Base-by-base conservation (phyloP, 2,113 vertebrate species). In the Setophaga kirtlandii region DNA sequence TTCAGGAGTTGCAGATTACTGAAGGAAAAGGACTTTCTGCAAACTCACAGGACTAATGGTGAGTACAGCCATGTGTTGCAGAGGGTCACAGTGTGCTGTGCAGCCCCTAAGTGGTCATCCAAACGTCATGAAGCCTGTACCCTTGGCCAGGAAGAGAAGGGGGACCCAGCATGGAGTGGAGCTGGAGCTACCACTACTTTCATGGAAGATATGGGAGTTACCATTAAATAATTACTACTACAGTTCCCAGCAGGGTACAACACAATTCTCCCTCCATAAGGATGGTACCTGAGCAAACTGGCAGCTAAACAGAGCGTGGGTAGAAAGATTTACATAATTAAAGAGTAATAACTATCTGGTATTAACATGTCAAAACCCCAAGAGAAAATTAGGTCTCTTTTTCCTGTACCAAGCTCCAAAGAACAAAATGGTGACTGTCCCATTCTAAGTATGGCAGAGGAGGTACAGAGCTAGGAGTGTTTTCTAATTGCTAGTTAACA, bases 21-120 rank as follows among this genome's bases (percentile, higher is more conserved):
- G 74, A 84, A 68, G 58, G 31, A 58, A 68, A 75, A 81, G 3
- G 27, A 42, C 18, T 50, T 89, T 59, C 69, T 70, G 50, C 68
- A 83, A 53, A 31, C 14, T 15, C 39, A 3, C 0, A 0, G 39
- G 39, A 41, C 33, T 37, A 5, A 14, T 0, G 0, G 11, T 5
- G 33, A 70, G 30, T n/a, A 35, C 35, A 41, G 1, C 6, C 49
- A 31, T 17, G 25, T n/a, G 7, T 6, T 25, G 9, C n/a, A 25
- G 68, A 24, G 47, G 19, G 5, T n/a, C 4, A 1, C 39, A 14
- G 35, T 2, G 24, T 30, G 27, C 53, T 41, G 5, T 21, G n/a
- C 49, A 80, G n/a, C 37, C 59, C 44, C 33, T 3, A 2, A 8
- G 25, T 5, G 15, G 2, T 22, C n/a, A 24, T 12, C 15, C 83